These are phyloP conservation scores for Odocoileus hemionus DNA, from an alignment of 2,113 vertebrate genomes.

Conservation along the genomic window DNA sequence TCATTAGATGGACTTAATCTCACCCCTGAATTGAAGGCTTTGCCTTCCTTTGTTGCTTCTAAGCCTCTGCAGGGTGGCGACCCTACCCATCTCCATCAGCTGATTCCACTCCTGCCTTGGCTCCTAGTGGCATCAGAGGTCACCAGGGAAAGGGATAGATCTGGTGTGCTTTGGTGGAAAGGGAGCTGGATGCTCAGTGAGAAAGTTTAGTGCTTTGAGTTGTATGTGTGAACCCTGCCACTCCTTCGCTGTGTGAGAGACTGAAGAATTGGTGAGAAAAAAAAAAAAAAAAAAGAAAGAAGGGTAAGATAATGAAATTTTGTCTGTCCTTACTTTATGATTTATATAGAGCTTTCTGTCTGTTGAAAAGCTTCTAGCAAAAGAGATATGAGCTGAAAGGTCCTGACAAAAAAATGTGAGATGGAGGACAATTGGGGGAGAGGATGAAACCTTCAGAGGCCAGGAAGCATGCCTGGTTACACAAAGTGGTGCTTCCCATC, in stretches of 20 bases:
- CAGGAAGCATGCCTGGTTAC: neutral
- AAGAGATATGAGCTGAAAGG: neutral
- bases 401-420: neutral
- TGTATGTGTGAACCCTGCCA: neutral
- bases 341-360: neutral
- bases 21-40: neutral
- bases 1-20: neutral
- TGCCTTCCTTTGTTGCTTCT: neutral
- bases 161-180: neutral
- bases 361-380: neutral
- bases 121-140: neutral
- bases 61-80: neutral
- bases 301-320: neutral
- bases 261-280: neutral
- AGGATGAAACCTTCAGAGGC: neutral
- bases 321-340: neutral
- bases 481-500: rapidly evolving
- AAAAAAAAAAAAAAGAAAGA: neutral
- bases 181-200: neutral
- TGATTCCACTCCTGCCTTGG: neutral
- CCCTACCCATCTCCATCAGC: neutral
- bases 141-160: neutral
- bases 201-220: neutral
- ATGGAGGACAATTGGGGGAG: neutral
- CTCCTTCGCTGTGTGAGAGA: neutral